Evolutionary conservation across 2,797 vertebrate genomes (phyloP), one percentile per base, ranked within the genome.

Genomic region (Lepus townsendii): DNA sequence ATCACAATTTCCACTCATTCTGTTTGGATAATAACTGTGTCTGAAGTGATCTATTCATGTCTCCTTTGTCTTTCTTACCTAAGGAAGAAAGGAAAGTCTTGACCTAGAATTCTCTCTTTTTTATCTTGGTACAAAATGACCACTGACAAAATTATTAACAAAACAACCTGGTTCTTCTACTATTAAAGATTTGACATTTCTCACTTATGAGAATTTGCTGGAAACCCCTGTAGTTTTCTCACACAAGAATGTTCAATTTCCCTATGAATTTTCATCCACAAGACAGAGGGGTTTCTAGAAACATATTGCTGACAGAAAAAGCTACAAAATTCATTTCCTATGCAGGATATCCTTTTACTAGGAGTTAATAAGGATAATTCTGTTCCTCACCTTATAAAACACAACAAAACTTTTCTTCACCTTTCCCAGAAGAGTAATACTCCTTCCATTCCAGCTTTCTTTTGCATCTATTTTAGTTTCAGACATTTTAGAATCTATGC

Each of bases 1-100:
- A 89, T 94, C 86, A 93, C 20, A 71, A 90, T 80, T 96, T 97
- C 84, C 94, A 5, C 66, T 95, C 84, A 96, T 95, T 91, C 77
- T 83, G 96, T 95, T 93, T 90, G 72, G 69, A 86, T 93, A 97
- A 96, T 69, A 88, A 57, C 68, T 76, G 69, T 17, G 19, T 92
- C 47, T 73, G 0, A 54, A 78, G 26, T 88, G 72, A 97, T 96
- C 77, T 92, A 80, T 60, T 96, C 52, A 73, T 91, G 38, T 65
- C 62, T 94, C 96, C 89, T 82, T 95, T 95, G 90, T 79, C 60
- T 96, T 94, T 95, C 62, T 60, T 38, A 69, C 50, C 62, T 94
- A 95, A 92, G 69, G 77, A 95, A 92, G 97, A 87, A 47, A 10
- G 94, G 38, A 42, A 91, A 68, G n/a, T 85, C 89, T 92, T 92